phyloP scores from a whole-genome alignment of 1,140 invertebrate genomes.

The Galendromus occidentalis region DNA sequence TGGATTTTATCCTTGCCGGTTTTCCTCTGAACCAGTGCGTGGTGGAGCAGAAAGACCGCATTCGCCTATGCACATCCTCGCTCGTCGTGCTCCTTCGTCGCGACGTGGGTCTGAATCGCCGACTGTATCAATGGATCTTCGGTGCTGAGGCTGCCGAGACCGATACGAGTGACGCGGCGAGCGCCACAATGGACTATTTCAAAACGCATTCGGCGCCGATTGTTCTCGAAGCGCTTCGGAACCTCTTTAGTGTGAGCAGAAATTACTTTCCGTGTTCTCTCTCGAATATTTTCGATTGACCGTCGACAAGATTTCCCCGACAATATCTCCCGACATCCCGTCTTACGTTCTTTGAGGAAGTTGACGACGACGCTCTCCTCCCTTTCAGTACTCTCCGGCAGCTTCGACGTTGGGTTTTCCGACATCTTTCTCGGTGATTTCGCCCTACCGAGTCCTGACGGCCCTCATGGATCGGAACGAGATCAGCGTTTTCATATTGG shows the following conservation, averaged over 20 bases:
- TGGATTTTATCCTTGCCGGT: slow-evolving; percentile 61
- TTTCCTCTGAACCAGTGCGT: slow-evolving; percentile 67
- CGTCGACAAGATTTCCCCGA: neutral
- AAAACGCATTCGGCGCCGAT: slow-evolving; percentile 4
- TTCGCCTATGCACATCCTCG: slow-evolving; percentile 52
- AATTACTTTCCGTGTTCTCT: too few species aligned
- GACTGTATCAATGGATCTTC: slow-evolving; percentile 24
- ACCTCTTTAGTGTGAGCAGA: neutral
- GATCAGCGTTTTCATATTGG: slow-evolving; percentile 60
- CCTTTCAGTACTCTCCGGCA: neutral
- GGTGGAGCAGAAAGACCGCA: slow-evolving; percentile 48
- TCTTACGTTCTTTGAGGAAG: neutral
- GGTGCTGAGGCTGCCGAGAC: slow-evolving; percentile 12
- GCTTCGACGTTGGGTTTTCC: neutral
- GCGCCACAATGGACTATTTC: neutral
- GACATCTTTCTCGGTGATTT: slow-evolving; percentile 36
- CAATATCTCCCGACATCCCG: neutral
- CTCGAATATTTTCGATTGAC: too few species aligned
- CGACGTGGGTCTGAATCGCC: slow-evolving; percentile 77
- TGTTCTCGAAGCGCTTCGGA: neutral
- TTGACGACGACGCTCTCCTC: neutral
- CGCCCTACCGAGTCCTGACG: slow-evolving; percentile 61
- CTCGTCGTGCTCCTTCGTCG: slow-evolving; percentile 60
- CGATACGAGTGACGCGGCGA: neutral
- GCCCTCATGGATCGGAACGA: slow-evolving; percentile 73